Evolutionary conservation across 2,113 vertebrate genomes (phyloP), one percentile per base, ranked within the genome.

Genomic region (Porphyrio hochstetteri): DNA sequence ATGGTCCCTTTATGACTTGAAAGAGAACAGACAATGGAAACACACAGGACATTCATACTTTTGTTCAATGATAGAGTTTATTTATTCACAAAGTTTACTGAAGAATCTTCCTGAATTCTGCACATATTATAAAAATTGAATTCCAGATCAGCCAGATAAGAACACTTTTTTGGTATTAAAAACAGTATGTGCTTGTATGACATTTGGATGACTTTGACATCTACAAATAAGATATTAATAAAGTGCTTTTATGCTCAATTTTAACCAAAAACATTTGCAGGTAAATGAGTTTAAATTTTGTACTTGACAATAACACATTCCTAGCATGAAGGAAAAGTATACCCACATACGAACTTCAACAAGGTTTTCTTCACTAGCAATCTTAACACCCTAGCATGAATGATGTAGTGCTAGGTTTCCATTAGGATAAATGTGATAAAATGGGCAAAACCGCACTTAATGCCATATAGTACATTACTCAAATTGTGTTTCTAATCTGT

Each of bases 401-500:
- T 92, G 94, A 86, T 78, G 70, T 16, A 90, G 79, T 86, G 89
- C 21, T 60, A 56, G 69, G 19, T 92, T 90, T 96, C 83, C 81
- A 88, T 56, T 48, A 61, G 77, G 78, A 95, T 82, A 94, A 96
- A 94, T 2, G 25, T 96, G 92, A 96, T 91, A 95, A 94, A 97
- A 96, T 88, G 35, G 60, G 20, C 93, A 96, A 93, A 96, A 85
- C 52, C 48, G 97, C 70, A 24, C 81, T 93, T 81, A 90, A 82
- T 93, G 90, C 71, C 91, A 75, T 61, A 31, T 82, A 92, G 59
- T 44, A 55, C 74, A 38, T 97, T 96, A 94, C 86, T 97, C 86
- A 94, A 77, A 86, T 90, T 48, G 38, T 94, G 87, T 91, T 96
- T 95, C 95, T 97, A 95, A 97, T 98, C 97, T 98, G 69, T 61